A percentile compares a stretch with the other conserved stretches of the same genome.
Conservation (phyloP, 1,140 invertebrate species). For the Chrysopa pallens region DNA sequence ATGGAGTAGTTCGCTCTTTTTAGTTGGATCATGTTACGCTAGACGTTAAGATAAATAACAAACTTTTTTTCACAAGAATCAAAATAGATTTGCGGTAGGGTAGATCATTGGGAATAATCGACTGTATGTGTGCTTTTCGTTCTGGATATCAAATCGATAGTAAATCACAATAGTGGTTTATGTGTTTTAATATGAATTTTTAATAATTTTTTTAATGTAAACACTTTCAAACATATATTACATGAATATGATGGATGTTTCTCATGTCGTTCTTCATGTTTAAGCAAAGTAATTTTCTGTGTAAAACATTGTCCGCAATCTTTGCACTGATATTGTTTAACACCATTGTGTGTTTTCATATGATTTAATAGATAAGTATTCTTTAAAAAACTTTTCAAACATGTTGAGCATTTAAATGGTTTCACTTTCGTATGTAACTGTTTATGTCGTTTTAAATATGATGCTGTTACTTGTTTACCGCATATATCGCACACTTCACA, state of each 20-base stretch:
- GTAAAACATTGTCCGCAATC: background rate
- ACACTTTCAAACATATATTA: conserved; percentile 31
- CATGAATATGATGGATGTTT: conserved; percentile 16
- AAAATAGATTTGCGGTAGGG: too few species aligned
- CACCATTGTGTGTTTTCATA: conserved; percentile 50
- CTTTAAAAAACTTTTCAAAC: conserved; percentile 44
- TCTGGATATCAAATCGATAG: too few species aligned
- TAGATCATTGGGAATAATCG: too few species aligned
- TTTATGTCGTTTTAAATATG: conserved; percentile 4
- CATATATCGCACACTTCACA: conserved; percentile 26
- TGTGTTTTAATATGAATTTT: conserved; percentile 35
- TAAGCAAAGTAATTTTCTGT: background rate
- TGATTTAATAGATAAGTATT: conserved; percentile 73
- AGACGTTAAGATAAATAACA: too few species aligned
- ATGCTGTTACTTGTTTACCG: conserved; percentile 3
- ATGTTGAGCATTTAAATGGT: conserved; percentile 46
- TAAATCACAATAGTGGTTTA: conserved; percentile 7
- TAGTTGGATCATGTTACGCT: too few species aligned
- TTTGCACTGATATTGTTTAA: conserved; percentile 8
- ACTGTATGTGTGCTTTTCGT: too few species aligned
- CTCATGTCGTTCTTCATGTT: background rate
- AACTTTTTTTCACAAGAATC: too few species aligned
- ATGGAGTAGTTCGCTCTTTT: too few species aligned
- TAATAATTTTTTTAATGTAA: conserved; percentile 28
- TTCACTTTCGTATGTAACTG: conserved; percentile 20